A percentile compares a stretch with the other conserved stretches of the same genome.
These are phyloP conservation scores for Prunella himalayana DNA, from an alignment of 2,113 vertebrate genomes.

Conservation along the genomic window DNA sequence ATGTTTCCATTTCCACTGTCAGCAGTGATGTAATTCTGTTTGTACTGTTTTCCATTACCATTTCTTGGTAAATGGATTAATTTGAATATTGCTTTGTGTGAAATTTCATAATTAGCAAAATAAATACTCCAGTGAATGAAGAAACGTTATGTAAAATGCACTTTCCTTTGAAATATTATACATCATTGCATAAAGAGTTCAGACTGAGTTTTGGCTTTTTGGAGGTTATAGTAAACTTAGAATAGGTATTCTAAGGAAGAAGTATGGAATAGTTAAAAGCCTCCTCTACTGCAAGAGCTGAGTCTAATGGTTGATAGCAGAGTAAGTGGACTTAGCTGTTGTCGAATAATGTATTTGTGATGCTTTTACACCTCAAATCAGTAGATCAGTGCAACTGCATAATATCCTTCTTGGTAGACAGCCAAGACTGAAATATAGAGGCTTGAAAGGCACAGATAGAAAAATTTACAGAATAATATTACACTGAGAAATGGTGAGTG, in stretches of 20 bases:
- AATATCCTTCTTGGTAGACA: not conserved
- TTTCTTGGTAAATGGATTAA: not conserved
- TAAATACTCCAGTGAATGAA: not conserved
- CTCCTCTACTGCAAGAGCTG: not conserved
- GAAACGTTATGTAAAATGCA: not conserved
- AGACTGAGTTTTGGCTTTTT: not conserved
- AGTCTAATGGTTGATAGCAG: not conserved
- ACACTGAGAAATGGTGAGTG: not conserved
- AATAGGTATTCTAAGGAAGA: not conserved
- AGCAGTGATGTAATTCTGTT: not conserved
- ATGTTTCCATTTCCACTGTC: conserved; percentile 15
- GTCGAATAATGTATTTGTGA: not conserved
- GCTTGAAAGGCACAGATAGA: not conserved
- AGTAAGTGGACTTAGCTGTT: not conserved
- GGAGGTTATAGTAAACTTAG: not conserved
- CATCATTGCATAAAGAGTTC: not conserved
- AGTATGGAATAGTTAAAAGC: not conserved
- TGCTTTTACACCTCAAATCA: not conserved
- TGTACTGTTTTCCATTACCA: not conserved
- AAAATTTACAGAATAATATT: not conserved
- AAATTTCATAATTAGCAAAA: not conserved
- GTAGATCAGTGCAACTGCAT: not conserved
- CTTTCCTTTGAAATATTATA: not conserved
- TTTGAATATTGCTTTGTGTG: not conserved
- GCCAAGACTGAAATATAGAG: not conserved